Evolutionary conservation across 2,113 vertebrate species (phyloP).

Genomic region (Solea senegalensis): DNA sequence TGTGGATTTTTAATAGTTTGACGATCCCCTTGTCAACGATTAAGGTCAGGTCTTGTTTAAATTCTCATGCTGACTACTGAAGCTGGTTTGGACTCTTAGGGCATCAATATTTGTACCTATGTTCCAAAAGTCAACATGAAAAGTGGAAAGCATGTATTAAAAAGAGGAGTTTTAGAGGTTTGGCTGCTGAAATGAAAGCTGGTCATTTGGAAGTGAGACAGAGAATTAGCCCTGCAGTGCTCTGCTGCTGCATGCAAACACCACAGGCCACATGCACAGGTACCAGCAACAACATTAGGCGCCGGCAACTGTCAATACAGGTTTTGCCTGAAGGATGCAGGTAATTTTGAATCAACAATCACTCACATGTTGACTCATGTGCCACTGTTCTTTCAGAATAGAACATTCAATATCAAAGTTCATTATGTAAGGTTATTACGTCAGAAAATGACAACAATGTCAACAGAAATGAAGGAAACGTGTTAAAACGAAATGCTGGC

Average conservation of each 20-base stretch:
- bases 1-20: constrained; percentile 29
- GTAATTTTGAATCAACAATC: constrained; percentile 19
- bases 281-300: constrained; percentile 58
- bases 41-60: constrained; percentile 31
- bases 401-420: background rate
- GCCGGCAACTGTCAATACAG: constrained; percentile 63
- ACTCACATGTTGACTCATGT: background rate
- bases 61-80: constrained; percentile 31
- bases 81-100: too few species aligned
- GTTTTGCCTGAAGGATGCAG: constrained; percentile 51
- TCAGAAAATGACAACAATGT: too few species aligned
- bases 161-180: background rate
- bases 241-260: constrained; percentile 14
- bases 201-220: background rate
- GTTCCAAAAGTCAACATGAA: constrained; percentile 32
- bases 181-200: background rate
- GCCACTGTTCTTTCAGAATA: constrained; percentile 1
- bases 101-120: background rate
- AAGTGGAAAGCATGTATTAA: constrained; percentile 11
- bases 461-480: too few species aligned
- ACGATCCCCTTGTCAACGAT: constrained; percentile 32
- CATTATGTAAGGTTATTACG: too few species aligned
- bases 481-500: too few species aligned
- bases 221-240: constrained; percentile 15
- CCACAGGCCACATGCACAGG: constrained; percentile 35